Evolutionary conservation across 2,888 invertebrate genomes (phyloP).

Genomic region (Pachliopta kotzebuea): DNA sequence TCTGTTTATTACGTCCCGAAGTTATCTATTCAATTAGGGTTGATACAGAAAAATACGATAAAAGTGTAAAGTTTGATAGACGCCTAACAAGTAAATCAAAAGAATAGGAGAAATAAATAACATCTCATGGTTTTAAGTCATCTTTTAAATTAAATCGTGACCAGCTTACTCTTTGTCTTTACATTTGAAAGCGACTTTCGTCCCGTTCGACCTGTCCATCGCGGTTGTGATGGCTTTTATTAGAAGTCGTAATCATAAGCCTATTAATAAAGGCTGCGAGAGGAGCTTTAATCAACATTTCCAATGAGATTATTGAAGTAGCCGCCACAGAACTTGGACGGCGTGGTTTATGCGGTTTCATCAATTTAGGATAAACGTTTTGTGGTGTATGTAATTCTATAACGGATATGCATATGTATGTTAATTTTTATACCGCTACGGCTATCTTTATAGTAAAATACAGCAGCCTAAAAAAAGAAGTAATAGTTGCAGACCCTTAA

Average conservation of each 20-base stretch:
- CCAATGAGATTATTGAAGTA: slow-evolving; percentile 62
- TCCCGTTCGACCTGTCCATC: slow-evolving; percentile 45
- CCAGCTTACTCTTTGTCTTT: slow-evolving; percentile 40
- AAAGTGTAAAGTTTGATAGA: too few species aligned
- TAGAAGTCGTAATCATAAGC: slow-evolving; percentile 61
- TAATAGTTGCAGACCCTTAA: background rate
- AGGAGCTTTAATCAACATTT: slow-evolving; percentile 65
- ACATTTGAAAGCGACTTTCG: slow-evolving; percentile 45
- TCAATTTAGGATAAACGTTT: slow-evolving; percentile 44
- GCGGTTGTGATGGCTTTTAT: slow-evolving; percentile 61
- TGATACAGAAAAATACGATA: too few species aligned
- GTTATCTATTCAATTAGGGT: too few species aligned
- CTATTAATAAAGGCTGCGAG: slow-evolving; percentile 58
- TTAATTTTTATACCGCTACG: background rate
- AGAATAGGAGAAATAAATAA: too few species aligned
- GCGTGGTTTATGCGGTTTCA: slow-evolving; percentile 36
- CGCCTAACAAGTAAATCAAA: too few species aligned
- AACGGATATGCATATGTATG: slow-evolving; percentile 5
- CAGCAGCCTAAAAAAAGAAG: background rate
- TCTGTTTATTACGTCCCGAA: too few species aligned
- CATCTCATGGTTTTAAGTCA: too few species aligned
- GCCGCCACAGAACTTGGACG: slow-evolving; percentile 39
- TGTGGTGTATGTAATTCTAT: slow-evolving; percentile 21
- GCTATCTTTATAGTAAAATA: background rate
- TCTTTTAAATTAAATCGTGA: background rate